phyloP scores from a whole-genome alignment of 2,113 vertebrate species.

The Tragelaphus strepsiceros region DNA sequence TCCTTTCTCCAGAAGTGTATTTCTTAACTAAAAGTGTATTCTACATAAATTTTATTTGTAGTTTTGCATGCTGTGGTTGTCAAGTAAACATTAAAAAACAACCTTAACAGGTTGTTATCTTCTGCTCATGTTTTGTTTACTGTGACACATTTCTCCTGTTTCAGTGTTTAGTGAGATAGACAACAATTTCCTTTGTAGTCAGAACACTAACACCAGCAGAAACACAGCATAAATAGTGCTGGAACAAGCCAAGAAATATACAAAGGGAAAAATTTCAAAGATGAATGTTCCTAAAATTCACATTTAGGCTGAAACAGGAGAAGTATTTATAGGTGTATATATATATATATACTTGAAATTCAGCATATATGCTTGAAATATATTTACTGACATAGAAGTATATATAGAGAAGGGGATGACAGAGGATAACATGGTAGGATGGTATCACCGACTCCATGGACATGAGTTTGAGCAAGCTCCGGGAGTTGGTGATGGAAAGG shows the following conservation, averaged over 20 bases:
- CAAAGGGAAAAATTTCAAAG: background rate
- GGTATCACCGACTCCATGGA: background rate
- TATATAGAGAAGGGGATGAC: background rate
- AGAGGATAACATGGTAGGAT: background rate
- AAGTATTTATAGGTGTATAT: background rate
- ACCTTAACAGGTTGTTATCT: background rate
- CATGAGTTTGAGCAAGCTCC: background rate
- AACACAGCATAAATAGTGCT: background rate
- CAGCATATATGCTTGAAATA: background rate
- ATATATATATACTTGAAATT: background rate
- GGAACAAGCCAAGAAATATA: background rate
- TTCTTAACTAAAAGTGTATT: slow-evolving; percentile 19
- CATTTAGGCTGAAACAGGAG: background rate
- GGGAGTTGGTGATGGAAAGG: fast-evolving
- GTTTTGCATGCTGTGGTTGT: background rate
- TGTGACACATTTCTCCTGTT: background rate
- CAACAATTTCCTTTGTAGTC: background rate
- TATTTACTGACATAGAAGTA: background rate
- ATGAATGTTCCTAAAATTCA: slow-evolving; percentile 17
- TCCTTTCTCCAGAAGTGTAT: background rate
- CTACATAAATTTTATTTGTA: background rate
- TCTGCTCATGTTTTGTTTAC: slow-evolving; percentile 21
- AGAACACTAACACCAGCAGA: background rate
- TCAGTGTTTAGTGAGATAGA: background rate
- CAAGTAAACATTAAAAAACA: background rate